phyloP scores from a whole-genome alignment of 2,113 vertebrate genomes.

The Phaetusa simplex region DNA sequence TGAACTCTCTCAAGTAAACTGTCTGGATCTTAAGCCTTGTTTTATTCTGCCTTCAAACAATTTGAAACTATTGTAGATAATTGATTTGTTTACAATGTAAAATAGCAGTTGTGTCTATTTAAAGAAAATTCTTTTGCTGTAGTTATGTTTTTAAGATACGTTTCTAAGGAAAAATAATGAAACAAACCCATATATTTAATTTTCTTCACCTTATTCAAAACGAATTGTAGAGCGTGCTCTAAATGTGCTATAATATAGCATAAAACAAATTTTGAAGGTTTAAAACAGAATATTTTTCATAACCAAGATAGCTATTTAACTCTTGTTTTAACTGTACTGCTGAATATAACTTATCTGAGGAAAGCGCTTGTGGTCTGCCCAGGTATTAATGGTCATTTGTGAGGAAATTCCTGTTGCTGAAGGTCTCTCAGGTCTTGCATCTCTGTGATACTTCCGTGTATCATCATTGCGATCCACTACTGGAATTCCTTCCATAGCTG shows the following conservation, averaged over 20 bases:
- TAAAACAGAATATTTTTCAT: background rate
- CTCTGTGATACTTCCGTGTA: too few relatives aligned
- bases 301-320: background rate
- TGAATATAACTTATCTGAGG: background rate
- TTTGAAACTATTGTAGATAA: background rate
- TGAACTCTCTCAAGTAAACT: background rate
- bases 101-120: background rate
- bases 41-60: background rate
- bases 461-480: accelerated
- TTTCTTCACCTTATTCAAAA: background rate
- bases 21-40: background rate
- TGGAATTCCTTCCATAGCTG: background rate
- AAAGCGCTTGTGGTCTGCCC: background rate
- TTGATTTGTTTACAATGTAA: background rate
- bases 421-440: background rate
- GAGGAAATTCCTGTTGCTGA: background rate
- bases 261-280: background rate
- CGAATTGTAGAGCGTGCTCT: background rate
- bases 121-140: background rate
- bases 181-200: background rate
- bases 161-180: background rate
- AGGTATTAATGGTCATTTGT: too few relatives aligned
- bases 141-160: background rate
- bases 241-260: background rate
- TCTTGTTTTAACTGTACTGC: background rate